These are phyloP conservation scores for Liasis olivaceus DNA, from an alignment of 2,797 vertebrate genomes.

Conservation along the genomic window DNA sequence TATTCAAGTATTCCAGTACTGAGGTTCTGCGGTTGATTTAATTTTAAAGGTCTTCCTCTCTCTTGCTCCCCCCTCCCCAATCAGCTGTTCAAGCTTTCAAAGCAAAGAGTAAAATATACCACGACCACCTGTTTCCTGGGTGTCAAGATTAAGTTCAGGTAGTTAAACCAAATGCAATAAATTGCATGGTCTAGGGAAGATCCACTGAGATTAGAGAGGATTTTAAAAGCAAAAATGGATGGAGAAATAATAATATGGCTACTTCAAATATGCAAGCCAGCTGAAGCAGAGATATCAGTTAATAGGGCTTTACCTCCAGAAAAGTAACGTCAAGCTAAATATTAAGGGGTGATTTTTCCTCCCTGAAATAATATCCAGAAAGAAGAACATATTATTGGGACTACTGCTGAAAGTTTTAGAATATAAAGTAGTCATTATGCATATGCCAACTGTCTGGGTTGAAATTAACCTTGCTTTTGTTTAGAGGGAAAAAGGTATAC, in stretches of 20 bases:
- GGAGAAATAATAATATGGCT: constrained; percentile 4
- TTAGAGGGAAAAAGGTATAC: not conserved
- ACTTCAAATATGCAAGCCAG: not conserved
- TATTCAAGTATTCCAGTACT: not conserved
- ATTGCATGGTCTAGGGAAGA: not conserved
- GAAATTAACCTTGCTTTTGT: constrained; percentile 18
- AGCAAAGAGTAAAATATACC: not conserved
- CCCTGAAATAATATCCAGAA: not conserved
- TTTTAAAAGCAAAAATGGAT: constrained; percentile 16
- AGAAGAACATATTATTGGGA: not conserved
- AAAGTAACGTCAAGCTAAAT: not conserved
- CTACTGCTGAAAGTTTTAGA: not conserved
- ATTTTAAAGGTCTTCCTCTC: not conserved
- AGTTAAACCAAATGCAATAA: constrained; percentile 21
- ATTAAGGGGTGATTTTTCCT: not conserved
- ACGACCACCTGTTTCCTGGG: not conserved
- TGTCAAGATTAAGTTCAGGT: constrained; percentile 8
- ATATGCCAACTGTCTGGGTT: not conserved
- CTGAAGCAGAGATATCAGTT: not conserved
- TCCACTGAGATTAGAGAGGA: not conserved
- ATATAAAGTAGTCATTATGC: constrained; percentile 25
- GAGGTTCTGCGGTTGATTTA: not conserved
- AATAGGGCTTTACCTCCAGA: constrained; percentile 14
- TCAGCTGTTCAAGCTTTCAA: not conserved
- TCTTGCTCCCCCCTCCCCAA: not conserved